phyloP scores from a whole-genome alignment of 2,797 vertebrate species.

The Emydoidea blandingii region DNA sequence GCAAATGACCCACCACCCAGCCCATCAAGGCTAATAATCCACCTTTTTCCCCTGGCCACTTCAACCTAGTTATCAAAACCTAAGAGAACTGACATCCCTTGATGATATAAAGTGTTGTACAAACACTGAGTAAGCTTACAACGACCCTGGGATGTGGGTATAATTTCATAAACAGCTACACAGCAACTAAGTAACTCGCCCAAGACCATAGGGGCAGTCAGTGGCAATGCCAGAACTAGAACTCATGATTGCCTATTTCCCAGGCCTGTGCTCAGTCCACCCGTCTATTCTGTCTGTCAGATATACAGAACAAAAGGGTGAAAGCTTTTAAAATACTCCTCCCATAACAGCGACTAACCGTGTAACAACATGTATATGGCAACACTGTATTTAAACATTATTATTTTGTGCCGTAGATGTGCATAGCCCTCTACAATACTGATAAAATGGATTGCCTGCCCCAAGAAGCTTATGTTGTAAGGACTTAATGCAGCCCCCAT shows the following conservation, averaged over 20 bases:
- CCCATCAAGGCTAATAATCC: neutral
- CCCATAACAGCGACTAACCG: fast-evolving
- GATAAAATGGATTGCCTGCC: neutral
- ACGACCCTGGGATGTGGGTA: fast-evolving
- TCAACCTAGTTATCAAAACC: neutral
- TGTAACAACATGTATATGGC: fast-evolving
- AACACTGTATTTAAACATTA: fast-evolving
- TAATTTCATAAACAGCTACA: fast-evolving
- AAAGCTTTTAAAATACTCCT: neutral
- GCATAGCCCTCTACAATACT: fast-evolving
- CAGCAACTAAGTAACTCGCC: neutral
- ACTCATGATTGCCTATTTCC: neutral
- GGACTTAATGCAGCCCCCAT: neutral
- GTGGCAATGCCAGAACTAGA: neutral
- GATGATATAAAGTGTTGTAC: neutral
- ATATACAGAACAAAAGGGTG: neutral
- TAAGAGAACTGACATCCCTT: neutral
- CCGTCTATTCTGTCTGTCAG: neutral
- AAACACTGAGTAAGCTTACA: neutral
- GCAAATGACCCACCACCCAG: fast-evolving
- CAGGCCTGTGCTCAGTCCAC: neutral
- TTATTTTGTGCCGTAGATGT: fast-evolving
- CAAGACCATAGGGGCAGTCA: neutral
- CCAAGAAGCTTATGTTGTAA: neutral
- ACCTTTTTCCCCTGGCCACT: neutral